Base-by-base conservation (phyloP, 2,797 vertebrate genomes). In the Dipus sagitta region DNA sequence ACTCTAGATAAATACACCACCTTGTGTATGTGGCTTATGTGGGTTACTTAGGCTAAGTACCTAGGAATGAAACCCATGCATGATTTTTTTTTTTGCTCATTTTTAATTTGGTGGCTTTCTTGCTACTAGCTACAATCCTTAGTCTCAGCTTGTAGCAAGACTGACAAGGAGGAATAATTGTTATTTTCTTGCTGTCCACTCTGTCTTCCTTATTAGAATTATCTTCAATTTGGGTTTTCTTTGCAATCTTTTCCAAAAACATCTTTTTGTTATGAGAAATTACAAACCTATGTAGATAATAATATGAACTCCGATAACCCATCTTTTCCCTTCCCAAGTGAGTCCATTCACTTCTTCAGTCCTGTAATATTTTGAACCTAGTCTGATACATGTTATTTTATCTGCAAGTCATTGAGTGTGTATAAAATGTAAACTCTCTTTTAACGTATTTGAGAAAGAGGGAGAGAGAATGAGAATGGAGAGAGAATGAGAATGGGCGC, bases 71-170 rank as follows among this genome's bases (percentile, higher is more conserved):
- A 80, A 86, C 86, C 74, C 52, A 68, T 60, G 20, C 65, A 64
- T 86, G 24, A 68, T 24, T n/a, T n/a, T 12, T 64, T 47, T 74
- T 64, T 81, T 72, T 74, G 21, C 15, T 72, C 38, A 85, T 85
- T 93, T 93, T 84, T 54, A 64, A 83, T 65, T 93, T 79, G 74
- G 32, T 67, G 71, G 20, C 54, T 64, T 21, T 32, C 32, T 80
- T 83, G 38, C 67, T 68, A 32, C 58, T 30, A 70, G 65, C 24
- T 81, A 18, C 18, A 52, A 20, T 74, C 34, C 42, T 80, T 75
- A 13, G 13, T 75, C 64, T 58, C 76, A 30, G 18, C 47, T 79
- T 32, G 28, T 47, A 80, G 24, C 34, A 34, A 81, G 42, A 17
- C 12, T n/a, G 32, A 64, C 47, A 34, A 26, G 34, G 26, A 84